These are phyloP conservation scores for Celastrina argiolus DNA, from an alignment of 2,888 invertebrate species.

Conservation along the genomic window DNA sequence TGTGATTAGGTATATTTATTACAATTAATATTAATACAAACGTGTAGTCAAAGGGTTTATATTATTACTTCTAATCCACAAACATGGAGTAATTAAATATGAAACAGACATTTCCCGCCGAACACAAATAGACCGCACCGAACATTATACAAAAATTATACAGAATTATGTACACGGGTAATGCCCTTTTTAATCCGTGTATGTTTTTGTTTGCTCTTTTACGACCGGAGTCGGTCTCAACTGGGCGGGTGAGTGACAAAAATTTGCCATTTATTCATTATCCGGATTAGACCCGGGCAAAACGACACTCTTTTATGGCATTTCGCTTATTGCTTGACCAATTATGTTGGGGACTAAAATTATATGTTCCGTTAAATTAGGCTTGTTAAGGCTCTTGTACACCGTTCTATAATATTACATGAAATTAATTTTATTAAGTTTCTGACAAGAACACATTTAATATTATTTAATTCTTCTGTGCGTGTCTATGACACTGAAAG, in stretches of 20 bases:
- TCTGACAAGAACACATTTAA: no score
- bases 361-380: not conserved
- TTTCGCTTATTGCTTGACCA: slow-evolving; percentile 21
- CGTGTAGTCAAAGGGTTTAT: not conserved
- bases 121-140: slow-evolving; percentile 11
- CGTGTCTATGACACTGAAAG: no score
- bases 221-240: not conserved
- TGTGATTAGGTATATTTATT: no score
- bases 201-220: slow-evolving; percentile 18
- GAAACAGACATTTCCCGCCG: not conserved
- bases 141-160: slow-evolving; percentile 16
- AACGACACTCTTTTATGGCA: slow-evolving; percentile 15
- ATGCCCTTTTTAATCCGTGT: slow-evolving; percentile 12
- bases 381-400: not conserved
- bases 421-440: no score
- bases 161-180: slow-evolving; percentile 5
- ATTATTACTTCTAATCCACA: not conserved
- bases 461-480: no score
- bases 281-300: slow-evolving; percentile 11
- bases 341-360: not conserved
- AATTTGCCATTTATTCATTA: slow-evolving; percentile 20
- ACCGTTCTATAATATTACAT: not conserved
- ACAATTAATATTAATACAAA: not conserved
- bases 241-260: slow-evolving; percentile 15
- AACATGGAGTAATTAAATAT: slow-evolving; percentile 3